A percentile compares a stretch with the other conserved stretches of the same genome.
phyloP scores from a whole-genome alignment of 2,797 vertebrate genomes.

The Limnodromus scolopaceus region DNA sequence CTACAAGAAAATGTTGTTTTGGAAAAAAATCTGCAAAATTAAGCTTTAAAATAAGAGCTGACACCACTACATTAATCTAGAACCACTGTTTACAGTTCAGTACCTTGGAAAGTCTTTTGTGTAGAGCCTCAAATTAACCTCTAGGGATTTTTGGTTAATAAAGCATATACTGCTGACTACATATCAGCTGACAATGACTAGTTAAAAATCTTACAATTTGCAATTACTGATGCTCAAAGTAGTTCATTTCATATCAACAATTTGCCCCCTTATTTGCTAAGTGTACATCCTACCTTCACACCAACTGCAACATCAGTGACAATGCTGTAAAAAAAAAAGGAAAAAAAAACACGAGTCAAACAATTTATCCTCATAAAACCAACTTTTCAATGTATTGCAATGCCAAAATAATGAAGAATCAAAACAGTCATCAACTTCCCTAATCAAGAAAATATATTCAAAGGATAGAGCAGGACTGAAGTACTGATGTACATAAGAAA shows the following conservation, averaged over 20 bases:
- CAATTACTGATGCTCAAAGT: background rate
- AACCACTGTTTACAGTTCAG: background rate
- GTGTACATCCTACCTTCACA: slow-evolving; percentile 89
- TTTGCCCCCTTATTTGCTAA: slow-evolving; percentile 32
- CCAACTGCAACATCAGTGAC: slow-evolving; percentile 95
- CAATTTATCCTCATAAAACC: background rate
- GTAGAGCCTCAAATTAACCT: background rate
- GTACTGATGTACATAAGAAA: background rate
- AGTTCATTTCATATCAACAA: background rate
- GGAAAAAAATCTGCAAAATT: background rate
- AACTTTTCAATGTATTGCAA: background rate
- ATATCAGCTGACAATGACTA: slow-evolving; percentile 6
- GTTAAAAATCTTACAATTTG: background rate
- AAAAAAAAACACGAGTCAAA: slow-evolving; percentile 1
- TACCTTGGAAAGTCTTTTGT: background rate
- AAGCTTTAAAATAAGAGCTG: slow-evolving; percentile 1
- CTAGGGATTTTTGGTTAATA: slow-evolving; percentile 6
- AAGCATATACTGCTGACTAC: background rate
- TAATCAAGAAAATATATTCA: background rate
- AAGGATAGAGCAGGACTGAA: background rate
- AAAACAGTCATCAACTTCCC: background rate
- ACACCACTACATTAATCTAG: background rate
- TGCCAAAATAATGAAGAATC: background rate
- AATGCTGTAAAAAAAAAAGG: slow-evolving; percentile 84
- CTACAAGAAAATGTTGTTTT: background rate